A percentile compares a stretch with the other conserved stretches of the same genome.
Evolutionary conservation across 2,797 vertebrate species (phyloP).

Genomic region (Sternarchorhynchus goeldii): DNA sequence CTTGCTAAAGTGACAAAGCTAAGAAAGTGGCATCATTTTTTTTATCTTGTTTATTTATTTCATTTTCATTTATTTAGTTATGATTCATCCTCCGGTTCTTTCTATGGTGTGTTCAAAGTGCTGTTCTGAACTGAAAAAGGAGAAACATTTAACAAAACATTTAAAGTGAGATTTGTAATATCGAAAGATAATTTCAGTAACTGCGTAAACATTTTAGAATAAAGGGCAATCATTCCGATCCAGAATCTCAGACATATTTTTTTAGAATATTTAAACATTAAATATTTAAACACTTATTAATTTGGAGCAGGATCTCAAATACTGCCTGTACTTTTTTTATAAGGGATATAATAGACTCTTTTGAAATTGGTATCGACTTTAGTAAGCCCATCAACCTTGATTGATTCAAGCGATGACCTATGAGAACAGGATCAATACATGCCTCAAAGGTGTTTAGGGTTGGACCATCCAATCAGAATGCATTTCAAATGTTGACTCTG

Average conservation of each 20-base stretch:
- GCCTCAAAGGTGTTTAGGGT: constrained; percentile 42
- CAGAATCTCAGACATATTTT: not conserved
- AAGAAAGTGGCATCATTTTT: not conserved
- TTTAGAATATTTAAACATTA: constrained; percentile 15
- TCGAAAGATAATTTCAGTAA: not conserved
- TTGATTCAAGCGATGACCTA: constrained; percentile 48
- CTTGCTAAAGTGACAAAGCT: not conserved
- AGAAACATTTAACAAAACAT: no score
- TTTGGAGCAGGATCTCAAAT: constrained; percentile 21
- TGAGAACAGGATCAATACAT: constrained; percentile 43
- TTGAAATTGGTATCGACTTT: constrained; percentile 52
- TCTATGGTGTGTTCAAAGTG: no score
- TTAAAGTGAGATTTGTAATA: constrained; percentile 1
- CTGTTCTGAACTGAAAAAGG: no score
- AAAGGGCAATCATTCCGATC: not conserved
- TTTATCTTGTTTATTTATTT: no score
- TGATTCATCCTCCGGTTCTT: no score
- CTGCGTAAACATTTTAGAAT: not conserved
- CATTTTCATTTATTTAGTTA: no score
- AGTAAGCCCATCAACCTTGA: constrained; percentile 42
- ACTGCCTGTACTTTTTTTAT: constrained; percentile 33
- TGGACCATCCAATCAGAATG: constrained; percentile 41
- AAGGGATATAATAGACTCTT: constrained; percentile 40
- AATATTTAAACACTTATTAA: constrained; percentile 30
- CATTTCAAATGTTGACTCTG: constrained; percentile 26